Evolutionary conservation across 2,888 invertebrate genomes (phyloP).

Genomic region (Leptinotarsa tumamoca): DNA sequence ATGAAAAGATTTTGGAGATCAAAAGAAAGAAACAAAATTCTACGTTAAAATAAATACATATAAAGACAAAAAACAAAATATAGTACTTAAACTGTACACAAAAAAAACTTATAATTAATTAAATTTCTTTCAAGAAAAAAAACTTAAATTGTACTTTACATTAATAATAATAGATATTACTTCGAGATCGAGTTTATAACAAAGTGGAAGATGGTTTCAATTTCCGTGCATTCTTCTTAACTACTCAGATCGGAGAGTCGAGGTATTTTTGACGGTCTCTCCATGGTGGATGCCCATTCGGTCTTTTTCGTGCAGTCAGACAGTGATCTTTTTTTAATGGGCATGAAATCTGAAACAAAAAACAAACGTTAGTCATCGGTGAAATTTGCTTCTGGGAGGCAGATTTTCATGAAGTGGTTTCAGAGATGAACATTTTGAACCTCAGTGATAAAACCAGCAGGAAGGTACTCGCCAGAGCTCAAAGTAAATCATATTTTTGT

Average conservation of each 20-base stretch:
- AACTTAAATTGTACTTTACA: constrained; percentile 59
- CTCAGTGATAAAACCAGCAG: too few relatives aligned
- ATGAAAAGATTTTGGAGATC: constrained; percentile 58
- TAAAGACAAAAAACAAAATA: constrained; percentile 58
- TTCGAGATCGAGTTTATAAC: constrained; percentile 58
- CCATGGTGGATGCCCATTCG: constrained; percentile 56
- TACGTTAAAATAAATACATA: constrained; percentile 54
- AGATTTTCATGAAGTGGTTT: too few relatives aligned
- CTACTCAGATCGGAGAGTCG: constrained; percentile 61
- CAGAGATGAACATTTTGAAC: too few relatives aligned
- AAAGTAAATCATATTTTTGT: too few relatives aligned
- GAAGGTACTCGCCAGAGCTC: too few relatives aligned
- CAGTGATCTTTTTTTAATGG: constrained; percentile 72
- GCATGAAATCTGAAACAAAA: constrained; percentile 75
- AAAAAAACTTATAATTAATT: constrained; percentile 54
- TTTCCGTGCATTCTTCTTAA: constrained; percentile 33
- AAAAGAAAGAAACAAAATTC: constrained; percentile 54
- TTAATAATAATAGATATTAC: constrained; percentile 53
- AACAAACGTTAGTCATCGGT: constrained; percentile 42
- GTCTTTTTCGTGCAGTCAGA: constrained; percentile 62
- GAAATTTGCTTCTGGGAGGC: too few relatives aligned
- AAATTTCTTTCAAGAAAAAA: constrained; percentile 57
- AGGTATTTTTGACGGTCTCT: constrained; percentile 65
- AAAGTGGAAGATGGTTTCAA: constrained; percentile 53
- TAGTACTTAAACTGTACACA: constrained; percentile 55